phyloP scores from a whole-genome alignment of 2,797 vertebrate species.

The Esox lucius region DNA sequence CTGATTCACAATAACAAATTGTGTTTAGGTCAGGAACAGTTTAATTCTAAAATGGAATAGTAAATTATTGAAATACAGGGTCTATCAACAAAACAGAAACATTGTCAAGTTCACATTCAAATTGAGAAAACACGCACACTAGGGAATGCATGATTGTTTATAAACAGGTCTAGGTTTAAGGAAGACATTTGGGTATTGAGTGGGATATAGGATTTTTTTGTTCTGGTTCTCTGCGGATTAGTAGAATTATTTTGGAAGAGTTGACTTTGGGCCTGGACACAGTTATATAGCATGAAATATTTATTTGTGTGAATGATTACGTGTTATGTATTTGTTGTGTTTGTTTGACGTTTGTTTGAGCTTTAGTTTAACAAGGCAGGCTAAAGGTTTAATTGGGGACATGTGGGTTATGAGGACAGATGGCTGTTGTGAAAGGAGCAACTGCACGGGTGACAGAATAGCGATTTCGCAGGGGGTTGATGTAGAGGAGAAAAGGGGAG shows the following conservation, averaged over 20 bases:
- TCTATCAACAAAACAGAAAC: not conserved
- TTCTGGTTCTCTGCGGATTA: not conserved
- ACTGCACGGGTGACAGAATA: conserved; percentile 52
- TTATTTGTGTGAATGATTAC: not conserved
- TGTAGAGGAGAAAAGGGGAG: conserved; percentile 15
- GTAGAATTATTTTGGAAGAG: not conserved
- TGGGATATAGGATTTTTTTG: not conserved
- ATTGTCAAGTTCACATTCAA: too few species aligned
- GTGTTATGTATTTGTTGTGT: conserved; percentile 2
- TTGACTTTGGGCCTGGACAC: not conserved
- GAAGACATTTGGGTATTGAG: not conserved
- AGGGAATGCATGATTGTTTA: not conserved
- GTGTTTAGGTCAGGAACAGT: not conserved
- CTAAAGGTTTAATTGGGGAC: conserved; percentile 1
- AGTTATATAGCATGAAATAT: not conserved
- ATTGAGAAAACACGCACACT: not conserved
- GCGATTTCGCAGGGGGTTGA: conserved; percentile 44
- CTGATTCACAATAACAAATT: not conserved
- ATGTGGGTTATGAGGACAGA: conserved; percentile 55
- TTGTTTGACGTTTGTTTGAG: not conserved
- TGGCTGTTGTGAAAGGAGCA: conserved; percentile 57
- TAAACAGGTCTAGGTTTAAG: not conserved
- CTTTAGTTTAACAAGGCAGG: not conserved
- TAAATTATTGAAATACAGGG: not conserved
- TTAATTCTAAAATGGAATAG: not conserved